These are phyloP conservation scores for Hypsopygia costalis DNA, from an alignment of 2,888 invertebrate species.

Conservation along the genomic window DNA sequence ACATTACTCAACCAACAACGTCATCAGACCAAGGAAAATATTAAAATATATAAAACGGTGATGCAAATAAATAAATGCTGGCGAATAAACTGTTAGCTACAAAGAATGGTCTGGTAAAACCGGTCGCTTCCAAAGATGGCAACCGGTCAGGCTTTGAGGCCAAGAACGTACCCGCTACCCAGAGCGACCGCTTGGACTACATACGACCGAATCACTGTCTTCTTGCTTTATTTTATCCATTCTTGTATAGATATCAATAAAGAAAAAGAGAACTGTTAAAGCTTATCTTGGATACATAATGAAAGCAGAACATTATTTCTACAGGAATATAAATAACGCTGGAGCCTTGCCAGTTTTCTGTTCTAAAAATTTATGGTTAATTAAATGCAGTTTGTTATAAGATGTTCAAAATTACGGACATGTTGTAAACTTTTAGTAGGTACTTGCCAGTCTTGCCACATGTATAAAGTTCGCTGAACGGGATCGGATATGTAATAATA, in stretches of 20 bases:
- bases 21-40: background rate
- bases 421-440: no score
- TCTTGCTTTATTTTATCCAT: slow-evolving; percentile 13
- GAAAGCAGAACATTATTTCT: slow-evolving; percentile 16
- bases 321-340: slow-evolving; percentile 29
- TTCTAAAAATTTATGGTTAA: slow-evolving; percentile 20
- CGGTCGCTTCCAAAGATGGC: slow-evolving; percentile 72
- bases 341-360: slow-evolving; percentile 34
- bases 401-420: no score
- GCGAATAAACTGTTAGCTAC: slow-evolving; percentile 50
- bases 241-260: slow-evolving; percentile 2
- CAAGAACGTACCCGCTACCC: slow-evolving; percentile 47
- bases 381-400: no score
- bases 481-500: slow-evolving; percentile 42
- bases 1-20: background rate
- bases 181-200: slow-evolving; percentile 48
- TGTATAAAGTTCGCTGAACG: background rate
- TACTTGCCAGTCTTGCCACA: background rate
- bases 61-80: slow-evolving; percentile 38
- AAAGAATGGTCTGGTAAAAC: slow-evolving; percentile 55
- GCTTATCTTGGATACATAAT: background rate
- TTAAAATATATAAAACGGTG: background rate
- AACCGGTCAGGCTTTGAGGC: slow-evolving; percentile 69
- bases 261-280: no score
- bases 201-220: slow-evolving; percentile 42